Evolutionary conservation across 1,140 invertebrate genomes (phyloP), one percentile per base, ranked within the genome.

Genomic region (Coenobita brevimanus): DNA sequence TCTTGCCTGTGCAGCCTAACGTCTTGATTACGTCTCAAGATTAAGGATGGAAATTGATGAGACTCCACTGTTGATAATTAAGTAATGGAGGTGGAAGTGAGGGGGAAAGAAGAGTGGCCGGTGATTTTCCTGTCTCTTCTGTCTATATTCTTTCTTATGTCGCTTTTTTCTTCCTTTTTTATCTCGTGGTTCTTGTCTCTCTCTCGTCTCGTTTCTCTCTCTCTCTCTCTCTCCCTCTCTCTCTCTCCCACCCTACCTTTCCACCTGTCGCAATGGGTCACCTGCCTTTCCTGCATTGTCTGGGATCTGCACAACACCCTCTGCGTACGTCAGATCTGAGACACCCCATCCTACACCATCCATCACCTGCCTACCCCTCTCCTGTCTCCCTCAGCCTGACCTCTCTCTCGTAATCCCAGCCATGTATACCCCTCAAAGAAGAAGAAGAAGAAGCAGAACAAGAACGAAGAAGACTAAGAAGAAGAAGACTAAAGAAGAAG

Each of bases 171-270:
- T 13, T 57, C 54, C 10, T 13, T n/a, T 13, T 57, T 13, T 13
- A n/a, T n/a, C 54, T 10, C 54, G 54, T 13, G n/a, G 54, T 13
- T 13, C 54, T 43, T 76, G 2, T 76, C 38, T 76, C 36, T 43
- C 36, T 76, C 73, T 62, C 60, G n/a, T n/a, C n/a, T n/a, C n/a
- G n/a, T 62, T 27, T 62, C 60, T 62, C 60, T 62, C 60, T 62
- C 60, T 62, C 60, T 62, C 60, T 62, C 60, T 62, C 60, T 62
- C 60, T 62, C 60, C 30, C 60, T 62, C 60, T 62, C 60, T 62
- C 60, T 62, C 60, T 62, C 60, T 62, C 60, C 15, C n/a, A 62
- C 60, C n/a, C n/a, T n/a, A n/a, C n/a, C n/a, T n/a, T n/a, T n/a
- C n/a, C n/a, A n/a, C n/a, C n/a, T n/a, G 27, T n/a, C 57, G 57